Percentiles rank a stretch among this genome's conserved stretches.
Conservation (phyloP, 2,113 vertebrate species). For the Ctenodactylus gundi region DNA sequence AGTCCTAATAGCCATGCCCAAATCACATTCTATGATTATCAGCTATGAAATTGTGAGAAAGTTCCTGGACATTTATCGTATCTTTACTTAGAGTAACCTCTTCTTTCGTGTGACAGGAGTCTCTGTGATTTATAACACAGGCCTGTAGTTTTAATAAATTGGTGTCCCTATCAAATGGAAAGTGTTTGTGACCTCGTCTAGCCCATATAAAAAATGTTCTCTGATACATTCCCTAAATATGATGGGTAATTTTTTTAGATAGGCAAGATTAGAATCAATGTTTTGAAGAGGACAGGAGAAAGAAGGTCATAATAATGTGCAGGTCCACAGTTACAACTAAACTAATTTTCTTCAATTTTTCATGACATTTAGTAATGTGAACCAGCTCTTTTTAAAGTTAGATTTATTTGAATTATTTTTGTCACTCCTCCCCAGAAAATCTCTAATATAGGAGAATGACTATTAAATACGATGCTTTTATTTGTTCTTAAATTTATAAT, state of each 20-base stretch:
- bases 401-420: not conserved
- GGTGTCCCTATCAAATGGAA: not conserved
- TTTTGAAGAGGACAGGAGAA: not conserved
- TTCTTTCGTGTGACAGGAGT: not conserved
- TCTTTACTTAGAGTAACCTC: not conserved
- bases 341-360: not conserved
- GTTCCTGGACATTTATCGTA: not conserved
- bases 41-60: not conserved
- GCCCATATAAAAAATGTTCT: not conserved
- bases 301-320: not conserved
- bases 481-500: not conserved
- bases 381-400: not conserved
- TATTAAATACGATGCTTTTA: not conserved
- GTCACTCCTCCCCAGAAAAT: not conserved
- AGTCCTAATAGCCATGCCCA: not conserved
- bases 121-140: not conserved
- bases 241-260: not conserved
- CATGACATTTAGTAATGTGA: not conserved
- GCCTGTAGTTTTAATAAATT: not conserved
- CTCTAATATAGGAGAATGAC: not conserved
- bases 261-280: not conserved
- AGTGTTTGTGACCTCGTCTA: not conserved
- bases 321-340: not conserved
- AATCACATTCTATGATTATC: not conserved
- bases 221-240: not conserved